Evolutionary conservation across 2,113 vertebrate species (phyloP).

Genomic region (Peromyscus polionotus): DNA sequence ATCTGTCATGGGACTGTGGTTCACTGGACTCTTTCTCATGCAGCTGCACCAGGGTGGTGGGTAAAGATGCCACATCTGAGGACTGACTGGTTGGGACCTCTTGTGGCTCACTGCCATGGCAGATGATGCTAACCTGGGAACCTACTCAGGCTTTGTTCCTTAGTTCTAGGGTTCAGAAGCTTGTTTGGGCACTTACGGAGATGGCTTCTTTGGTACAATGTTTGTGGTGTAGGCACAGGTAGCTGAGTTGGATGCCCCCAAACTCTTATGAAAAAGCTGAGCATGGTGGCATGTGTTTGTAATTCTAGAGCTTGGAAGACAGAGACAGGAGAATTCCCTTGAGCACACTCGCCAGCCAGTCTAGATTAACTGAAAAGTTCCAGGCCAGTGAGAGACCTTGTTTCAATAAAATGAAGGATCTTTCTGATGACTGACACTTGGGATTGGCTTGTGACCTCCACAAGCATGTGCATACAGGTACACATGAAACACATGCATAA

Average conservation of each 20-base stretch:
- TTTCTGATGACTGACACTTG: background rate
- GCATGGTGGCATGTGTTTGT: background rate
- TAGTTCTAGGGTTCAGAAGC: background rate
- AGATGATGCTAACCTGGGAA: rapidly evolving
- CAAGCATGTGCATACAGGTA: background rate
- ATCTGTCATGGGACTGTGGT: background rate
- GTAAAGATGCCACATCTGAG: no score
- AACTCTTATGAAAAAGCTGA: background rate
- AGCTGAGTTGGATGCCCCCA: background rate
- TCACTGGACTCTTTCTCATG: background rate
- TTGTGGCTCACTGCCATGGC: background rate
- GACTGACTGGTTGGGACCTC: rapidly evolving
- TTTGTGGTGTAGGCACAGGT: background rate
- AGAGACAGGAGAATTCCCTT: background rate
- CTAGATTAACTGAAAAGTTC: background rate
- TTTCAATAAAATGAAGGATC: background rate
- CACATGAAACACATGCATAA: background rate
- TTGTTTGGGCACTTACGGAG: background rate
- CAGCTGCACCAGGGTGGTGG: rapidly evolving
- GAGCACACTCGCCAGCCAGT: background rate
- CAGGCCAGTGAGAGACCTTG: background rate
- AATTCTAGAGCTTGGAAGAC: background rate
- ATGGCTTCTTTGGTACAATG: background rate
- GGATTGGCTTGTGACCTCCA: background rate
- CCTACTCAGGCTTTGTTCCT: background rate